A percentile compares a stretch with the other conserved stretches of the same genome.
phyloP scores from a whole-genome alignment of 2,113 vertebrate species.

The Hemichromis elongatus region DNA sequence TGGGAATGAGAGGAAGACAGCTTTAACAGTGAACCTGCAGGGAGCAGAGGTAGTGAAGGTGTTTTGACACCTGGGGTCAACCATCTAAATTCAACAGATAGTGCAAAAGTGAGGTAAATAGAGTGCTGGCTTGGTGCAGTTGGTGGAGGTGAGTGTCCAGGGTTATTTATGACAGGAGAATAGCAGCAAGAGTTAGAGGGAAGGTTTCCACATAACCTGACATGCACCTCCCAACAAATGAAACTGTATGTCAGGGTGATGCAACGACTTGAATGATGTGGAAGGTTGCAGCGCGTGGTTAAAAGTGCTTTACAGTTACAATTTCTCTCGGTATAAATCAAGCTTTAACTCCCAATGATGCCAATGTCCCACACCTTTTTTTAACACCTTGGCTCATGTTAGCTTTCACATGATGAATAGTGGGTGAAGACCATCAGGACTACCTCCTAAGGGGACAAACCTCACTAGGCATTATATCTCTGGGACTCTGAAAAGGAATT shows the following conservation, averaged over 20 bases:
- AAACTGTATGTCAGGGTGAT: neutral
- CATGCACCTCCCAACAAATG: neutral
- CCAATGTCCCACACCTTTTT: neutral
- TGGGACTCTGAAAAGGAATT: neutral
- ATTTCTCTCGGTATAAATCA: neutral
- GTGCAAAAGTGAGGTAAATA: neutral
- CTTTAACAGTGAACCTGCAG: neutral
- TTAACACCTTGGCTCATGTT: neutral
- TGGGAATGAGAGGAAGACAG: neutral
- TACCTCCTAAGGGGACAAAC: neutral
- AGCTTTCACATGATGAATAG: neutral
- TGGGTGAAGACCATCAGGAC: neutral
- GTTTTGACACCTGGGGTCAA: neutral
- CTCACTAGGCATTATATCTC: neutral
- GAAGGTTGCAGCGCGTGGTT: neutral
- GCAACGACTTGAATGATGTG: neutral
- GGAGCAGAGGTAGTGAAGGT: neutral
- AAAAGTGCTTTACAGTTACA: neutral
- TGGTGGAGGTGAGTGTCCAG: neutral
- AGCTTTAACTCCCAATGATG: neutral
- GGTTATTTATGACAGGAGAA: neutral
- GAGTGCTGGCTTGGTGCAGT: neutral
- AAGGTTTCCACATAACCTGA: neutral
- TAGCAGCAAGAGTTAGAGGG: neutral
- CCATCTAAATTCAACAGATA: neutral